Evolutionary conservation across 1,140 invertebrate genomes (phyloP), one percentile per base, ranked within the genome.

Genomic region (Hydropsyche tenuis): DNA sequence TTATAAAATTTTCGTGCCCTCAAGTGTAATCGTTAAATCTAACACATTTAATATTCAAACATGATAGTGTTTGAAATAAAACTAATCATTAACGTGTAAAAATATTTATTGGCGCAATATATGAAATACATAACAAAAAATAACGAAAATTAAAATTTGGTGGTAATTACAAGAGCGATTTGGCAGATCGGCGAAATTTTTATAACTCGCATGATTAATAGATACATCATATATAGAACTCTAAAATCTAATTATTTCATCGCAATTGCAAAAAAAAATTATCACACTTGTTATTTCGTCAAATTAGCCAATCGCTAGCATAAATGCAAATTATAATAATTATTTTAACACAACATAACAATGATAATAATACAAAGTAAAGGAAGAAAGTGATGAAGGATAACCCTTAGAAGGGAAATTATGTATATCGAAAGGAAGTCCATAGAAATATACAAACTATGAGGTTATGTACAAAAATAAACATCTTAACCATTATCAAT

Each of bases 241-340:
- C 30, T 37, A 37, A 37, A 37, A 37, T 37, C 30, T 3, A 4
- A 37, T 4, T 4, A 37, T 37, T 37, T 37, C 3, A 37, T 37
- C 30, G 30, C 30, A 37, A 4, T 37, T 9, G 48, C 20, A 53
- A 53, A 53, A 48, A 53, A 53, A 20, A 53, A 53, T 53, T 18
- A 53, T 18, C 48, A 53, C n/a, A n/a, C n/a, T n/a, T n/a, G n/a
- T n/a, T n/a, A 53, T 53, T 53, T 53, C 48, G 48, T 16, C 48
- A 53, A 53, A 53, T 53, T 18, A 53, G 48, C 48, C 6, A 18
- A 6, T 53, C 48, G 48, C 48, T 20, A 16, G 48, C 48, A 53
- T 53, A 53, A 53, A 53, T 53, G 48, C 48, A 53, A 16, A 53
- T 53, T 20, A 48, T 18, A 48, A 18, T 53, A 18, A 18, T 53